Evolutionary conservation across 2,113 vertebrate genomes (phyloP).

Genomic region (Aramus guarauna): DNA sequence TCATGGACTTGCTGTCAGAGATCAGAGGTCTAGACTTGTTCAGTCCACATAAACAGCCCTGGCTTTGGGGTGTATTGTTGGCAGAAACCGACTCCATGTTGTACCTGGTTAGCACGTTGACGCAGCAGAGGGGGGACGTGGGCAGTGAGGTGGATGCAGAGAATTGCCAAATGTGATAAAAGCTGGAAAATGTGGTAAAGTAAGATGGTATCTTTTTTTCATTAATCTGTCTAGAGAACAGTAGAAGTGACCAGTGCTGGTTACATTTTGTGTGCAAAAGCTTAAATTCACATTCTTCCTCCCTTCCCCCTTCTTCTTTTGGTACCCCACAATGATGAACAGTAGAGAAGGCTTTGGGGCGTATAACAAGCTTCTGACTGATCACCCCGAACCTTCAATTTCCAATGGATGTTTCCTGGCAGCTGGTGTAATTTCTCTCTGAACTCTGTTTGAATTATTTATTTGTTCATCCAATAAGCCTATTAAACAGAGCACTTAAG

Average conservation of each 20-base stretch:
- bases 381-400: not conserved
- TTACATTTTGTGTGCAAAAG: not conserved
- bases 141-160: not conserved
- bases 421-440: not conserved
- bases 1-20: not conserved
- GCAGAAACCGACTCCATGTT: not conserved
- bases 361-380: not conserved
- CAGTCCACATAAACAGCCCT: not conserved
- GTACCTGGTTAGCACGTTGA: rapidly evolving
- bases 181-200: not conserved
- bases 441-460: slow-evolving; percentile 54
- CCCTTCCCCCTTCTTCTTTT: not conserved
- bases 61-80: not conserved
- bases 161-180: not conserved
- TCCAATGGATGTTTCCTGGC: not conserved
- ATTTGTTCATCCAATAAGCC: slow-evolving; percentile 32
- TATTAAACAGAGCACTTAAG: slow-evolving; percentile 54
- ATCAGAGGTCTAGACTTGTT: not conserved
- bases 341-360: not conserved
- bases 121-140: rapidly evolving
- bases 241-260: not conserved
- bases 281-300: not conserved
- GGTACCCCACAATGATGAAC: not conserved
- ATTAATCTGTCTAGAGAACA: not conserved
- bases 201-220: not conserved